These are phyloP conservation scores for Cyclina sinensis DNA, from an alignment of 1,140 invertebrate species.

Conservation along the genomic window DNA sequence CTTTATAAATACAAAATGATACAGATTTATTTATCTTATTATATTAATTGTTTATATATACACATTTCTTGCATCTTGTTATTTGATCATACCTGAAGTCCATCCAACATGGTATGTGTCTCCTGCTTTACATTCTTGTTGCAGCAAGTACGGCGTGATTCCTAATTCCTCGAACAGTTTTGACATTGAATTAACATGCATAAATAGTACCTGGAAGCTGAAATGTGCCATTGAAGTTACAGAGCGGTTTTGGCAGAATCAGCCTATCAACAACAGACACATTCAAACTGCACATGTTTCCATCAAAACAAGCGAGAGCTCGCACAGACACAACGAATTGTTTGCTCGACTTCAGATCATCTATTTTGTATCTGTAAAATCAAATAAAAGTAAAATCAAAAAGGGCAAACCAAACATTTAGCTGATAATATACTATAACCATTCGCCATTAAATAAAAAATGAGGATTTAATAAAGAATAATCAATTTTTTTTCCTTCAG, in stretches of 20 bases:
- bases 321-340: neutral
- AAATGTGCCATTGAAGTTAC: conserved; percentile 18
- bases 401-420: too few relatives aligned
- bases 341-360: conserved; percentile 18
- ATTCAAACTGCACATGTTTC: neutral
- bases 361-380: conserved; percentile 12
- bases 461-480: too few relatives aligned
- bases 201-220: conserved; percentile 15
- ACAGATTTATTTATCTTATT: neutral
- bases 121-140: neutral
- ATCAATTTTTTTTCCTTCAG: too few relatives aligned
- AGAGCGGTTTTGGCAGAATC: conserved; percentile 29
- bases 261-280: neutral
- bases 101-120: neutral
- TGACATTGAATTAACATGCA: neutral
- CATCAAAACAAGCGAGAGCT: conserved; percentile 6
- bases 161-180: conserved; percentile 24
- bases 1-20: neutral
- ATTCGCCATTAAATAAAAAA: too few relatives aligned
- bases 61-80: too few relatives aligned
- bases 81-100: conserved; percentile 25
- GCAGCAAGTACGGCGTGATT: neutral
- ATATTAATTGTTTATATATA: neutral
- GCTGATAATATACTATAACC: too few relatives aligned
- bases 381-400: too few relatives aligned